Evolutionary conservation across 2,113 vertebrate genomes (phyloP).

Genomic region (Philantomba maxwellii): DNA sequence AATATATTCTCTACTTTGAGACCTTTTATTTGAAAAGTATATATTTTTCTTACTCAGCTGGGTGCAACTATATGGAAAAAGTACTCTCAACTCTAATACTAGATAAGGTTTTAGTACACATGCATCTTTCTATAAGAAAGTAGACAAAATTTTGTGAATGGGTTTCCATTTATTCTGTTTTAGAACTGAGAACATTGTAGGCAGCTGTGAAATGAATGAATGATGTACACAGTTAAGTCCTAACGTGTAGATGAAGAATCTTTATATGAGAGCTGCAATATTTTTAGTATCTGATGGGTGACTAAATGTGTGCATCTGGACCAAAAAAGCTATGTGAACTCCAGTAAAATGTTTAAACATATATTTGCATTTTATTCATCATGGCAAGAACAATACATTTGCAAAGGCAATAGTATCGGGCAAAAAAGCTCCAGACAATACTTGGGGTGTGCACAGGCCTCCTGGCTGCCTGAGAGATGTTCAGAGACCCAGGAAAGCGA

Average conservation of each 20-base stretch:
- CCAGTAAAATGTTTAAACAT: background rate
- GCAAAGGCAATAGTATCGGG: background rate
- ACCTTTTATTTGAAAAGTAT: background rate
- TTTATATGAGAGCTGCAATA: background rate
- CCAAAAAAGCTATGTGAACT: background rate
- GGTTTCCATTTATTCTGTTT: conserved; percentile 9
- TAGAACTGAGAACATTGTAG: background rate
- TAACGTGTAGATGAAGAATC: background rate
- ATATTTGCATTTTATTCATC: background rate
- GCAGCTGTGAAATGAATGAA: background rate
- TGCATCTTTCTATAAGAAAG: background rate
- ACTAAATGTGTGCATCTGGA: background rate
- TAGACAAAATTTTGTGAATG: background rate
- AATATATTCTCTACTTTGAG: background rate
- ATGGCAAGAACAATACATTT: background rate
- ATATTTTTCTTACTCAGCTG: background rate
- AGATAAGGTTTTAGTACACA: background rate
- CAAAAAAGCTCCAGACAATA: background rate
- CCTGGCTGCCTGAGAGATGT: background rate
- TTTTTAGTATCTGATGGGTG: background rate
- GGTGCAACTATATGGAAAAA: background rate
- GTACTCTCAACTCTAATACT: background rate
- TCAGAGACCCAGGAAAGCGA: background rate
- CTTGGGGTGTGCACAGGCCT: background rate
- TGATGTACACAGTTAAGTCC: background rate